Base-by-base conservation (phyloP, 2,113 vertebrate genomes). In the Aleadryas rufinucha region DNA sequence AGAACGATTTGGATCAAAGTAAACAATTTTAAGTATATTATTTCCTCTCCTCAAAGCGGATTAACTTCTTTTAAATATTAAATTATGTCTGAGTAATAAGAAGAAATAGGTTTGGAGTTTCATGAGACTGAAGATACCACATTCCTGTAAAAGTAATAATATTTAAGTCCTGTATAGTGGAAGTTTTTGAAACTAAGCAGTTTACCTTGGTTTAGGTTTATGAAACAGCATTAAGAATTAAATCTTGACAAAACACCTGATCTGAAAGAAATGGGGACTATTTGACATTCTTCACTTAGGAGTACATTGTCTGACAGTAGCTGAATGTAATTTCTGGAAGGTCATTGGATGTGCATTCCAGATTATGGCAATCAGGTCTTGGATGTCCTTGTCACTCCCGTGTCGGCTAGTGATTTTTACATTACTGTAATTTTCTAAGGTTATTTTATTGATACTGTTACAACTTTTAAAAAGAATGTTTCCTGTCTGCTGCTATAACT, bases 401-500 rank as follows among this genome's bases (percentile, higher is more conserved):
- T 65, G 94, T 93, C 86, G 84, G 91, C 87, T 70, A 39, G 92
- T 96, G 84, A 86, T 90, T 92, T 93, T 93, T 94, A 90, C 87
- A 86, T 95, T 75, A 84, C 84, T 96, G 93, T 97, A 85, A 93
- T 97, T 98, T 97, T 96, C 94, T 96, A 94, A 90, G 81, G 84
- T 97, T 97, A 83, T 97, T 97, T 97, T 95, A 88, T 95, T 97
- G 96, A 95, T 96, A 95, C 60, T 97, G 76, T 97, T 97, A 90
- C 95, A 94, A 93, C 61, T 88, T 85, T 68, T 89, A 53, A 88
- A 97, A 96, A 94, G 69, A 97, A 97, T 96, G 79, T 98, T 93
- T 97, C 91, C 90, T 96, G 91, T 98, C 94, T 98, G 98, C 98
- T 98, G 98, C 98, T 98, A 97, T 94, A 87, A 94, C 95, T 97